Conservation (phyloP, 2,113 vertebrate species). For the Ciconia maguari region DNA sequence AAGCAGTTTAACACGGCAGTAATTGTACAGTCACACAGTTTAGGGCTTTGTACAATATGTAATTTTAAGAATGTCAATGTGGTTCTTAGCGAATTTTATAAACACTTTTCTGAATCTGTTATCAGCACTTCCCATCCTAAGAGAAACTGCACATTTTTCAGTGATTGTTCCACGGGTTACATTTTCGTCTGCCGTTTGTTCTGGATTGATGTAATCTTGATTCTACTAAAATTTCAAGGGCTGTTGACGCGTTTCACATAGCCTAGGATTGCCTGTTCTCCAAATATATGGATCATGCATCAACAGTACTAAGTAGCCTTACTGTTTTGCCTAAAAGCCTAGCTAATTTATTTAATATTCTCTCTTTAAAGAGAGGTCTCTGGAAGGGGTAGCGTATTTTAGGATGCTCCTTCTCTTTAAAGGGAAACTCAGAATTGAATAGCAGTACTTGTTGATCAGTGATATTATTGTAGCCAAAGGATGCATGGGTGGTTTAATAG, state of each 20-base stretch:
- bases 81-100: slow-evolving; percentile 46
- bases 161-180: slow-evolving; percentile 43
- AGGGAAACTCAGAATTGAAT: slow-evolving; percentile 40
- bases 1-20: not conserved
- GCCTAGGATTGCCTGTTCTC: slow-evolving; percentile 55
- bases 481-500: slow-evolving; percentile 57
- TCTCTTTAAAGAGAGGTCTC: slow-evolving; percentile 58
- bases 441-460: slow-evolving; percentile 60
- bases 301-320: slow-evolving; percentile 65
- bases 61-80: slow-evolving; percentile 46
- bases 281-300: slow-evolving; percentile 63
- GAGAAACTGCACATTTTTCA: slow-evolving; percentile 48
- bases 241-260: slow-evolving; percentile 56
- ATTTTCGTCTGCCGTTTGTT: slow-evolving; percentile 43
- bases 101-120: slow-evolving; percentile 55
- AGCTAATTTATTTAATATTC: slow-evolving; percentile 55
- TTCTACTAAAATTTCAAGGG: slow-evolving; percentile 59
- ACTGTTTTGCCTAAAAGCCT: slow-evolving; percentile 63
- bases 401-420: slow-evolving; percentile 50
- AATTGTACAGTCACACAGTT: not conserved
- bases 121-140: slow-evolving; percentile 29
- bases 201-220: slow-evolving; percentile 49
- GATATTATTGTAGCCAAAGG: slow-evolving; percentile 63
- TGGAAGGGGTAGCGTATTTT: slow-evolving; percentile 16
- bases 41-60: slow-evolving; percentile 57